Evolutionary conservation across 1,140 invertebrate species (phyloP).

Genomic region (Rhagoletis zephyria): DNA sequence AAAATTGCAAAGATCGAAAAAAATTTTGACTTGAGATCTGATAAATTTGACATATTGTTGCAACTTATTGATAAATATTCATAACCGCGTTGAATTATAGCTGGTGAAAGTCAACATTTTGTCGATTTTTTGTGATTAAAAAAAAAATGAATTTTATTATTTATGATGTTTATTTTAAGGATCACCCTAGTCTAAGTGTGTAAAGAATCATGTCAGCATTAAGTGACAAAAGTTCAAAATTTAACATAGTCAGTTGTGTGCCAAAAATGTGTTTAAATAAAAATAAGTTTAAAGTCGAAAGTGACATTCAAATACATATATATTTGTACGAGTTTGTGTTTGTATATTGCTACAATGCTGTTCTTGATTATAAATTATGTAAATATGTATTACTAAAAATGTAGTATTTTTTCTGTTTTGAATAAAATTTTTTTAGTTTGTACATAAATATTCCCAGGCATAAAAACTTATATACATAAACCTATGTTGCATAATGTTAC

Average conservation of each 20-base stretch:
- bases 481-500: background rate
- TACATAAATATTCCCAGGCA: background rate
- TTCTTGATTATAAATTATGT: too few species aligned
- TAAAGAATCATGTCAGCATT: background rate
- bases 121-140: background rate
- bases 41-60: too few species aligned
- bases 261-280: conserved; percentile 45
- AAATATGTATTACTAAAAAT: too few species aligned
- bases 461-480: background rate
- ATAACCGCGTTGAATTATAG: too few species aligned
- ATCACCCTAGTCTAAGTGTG: background rate
- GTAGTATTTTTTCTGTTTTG: too few species aligned
- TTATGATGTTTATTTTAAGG: background rate
- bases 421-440: background rate
- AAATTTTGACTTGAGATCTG: too few species aligned
- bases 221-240: background rate
- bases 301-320: background rate
- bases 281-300: background rate
- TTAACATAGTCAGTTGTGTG: conserved; percentile 49
- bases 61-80: too few species aligned
- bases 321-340: background rate
- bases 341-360: too few species aligned
- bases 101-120: too few species aligned
- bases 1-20: too few species aligned
- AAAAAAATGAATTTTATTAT: background rate